phyloP scores from a whole-genome alignment of 2,888 invertebrate genomes.

The Drosophila meridionalis region DNA sequence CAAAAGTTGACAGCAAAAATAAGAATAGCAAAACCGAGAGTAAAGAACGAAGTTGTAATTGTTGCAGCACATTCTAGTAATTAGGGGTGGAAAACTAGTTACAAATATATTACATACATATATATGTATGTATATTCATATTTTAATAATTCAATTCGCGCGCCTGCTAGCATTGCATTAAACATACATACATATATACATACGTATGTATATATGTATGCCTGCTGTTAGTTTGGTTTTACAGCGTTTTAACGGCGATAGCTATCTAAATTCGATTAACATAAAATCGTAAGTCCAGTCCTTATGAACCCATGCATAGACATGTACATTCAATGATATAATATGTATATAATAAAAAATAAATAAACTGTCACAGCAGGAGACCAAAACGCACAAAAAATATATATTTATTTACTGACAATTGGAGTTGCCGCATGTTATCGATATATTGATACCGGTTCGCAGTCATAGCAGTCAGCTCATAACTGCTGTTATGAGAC shows the following conservation, averaged over 20 bases:
- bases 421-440: constrained; percentile 16
- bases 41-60: constrained; percentile 39
- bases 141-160: constrained; percentile 9
- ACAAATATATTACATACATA: constrained; percentile 22
- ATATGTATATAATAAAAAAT: not conserved
- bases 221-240: not conserved
- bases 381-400: constrained; percentile 18
- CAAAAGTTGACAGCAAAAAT: constrained; percentile 45
- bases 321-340: not conserved
- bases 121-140: not conserved
- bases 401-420: not conserved
- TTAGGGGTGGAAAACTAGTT: constrained; percentile 57
- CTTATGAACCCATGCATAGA: not conserved
- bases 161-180: not conserved
- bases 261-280: not conserved
- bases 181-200: not conserved
- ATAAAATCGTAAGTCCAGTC: not conserved
- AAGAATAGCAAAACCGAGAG: constrained; percentile 14
- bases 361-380: constrained; percentile 20
- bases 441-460: constrained; percentile 36
- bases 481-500: constrained; percentile 18
- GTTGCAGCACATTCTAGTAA: constrained; percentile 52
- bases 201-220: not conserved
- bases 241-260: not conserved
- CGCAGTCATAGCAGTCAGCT: constrained; percentile 36